Conservation (phyloP, 2,888 invertebrate species). For the Hypomecis punctinalis region DNA sequence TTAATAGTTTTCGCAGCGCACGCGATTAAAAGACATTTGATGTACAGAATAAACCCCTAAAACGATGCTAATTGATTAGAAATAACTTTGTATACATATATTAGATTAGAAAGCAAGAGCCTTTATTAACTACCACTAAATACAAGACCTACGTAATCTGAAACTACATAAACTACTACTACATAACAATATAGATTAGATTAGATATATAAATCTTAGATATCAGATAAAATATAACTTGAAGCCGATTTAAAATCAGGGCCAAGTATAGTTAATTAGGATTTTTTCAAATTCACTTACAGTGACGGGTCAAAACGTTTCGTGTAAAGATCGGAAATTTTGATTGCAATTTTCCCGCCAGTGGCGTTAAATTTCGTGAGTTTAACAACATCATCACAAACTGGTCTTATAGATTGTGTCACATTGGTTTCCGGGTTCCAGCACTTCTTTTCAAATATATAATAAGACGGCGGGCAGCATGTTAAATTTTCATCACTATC, state of each 20-base stretch:
- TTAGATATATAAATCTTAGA: too few species aligned
- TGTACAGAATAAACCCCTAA: too few species aligned
- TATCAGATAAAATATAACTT: too few species aligned
- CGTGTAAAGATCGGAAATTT: constrained; percentile 28
- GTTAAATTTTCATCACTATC: constrained; percentile 8
- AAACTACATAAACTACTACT: too few species aligned
- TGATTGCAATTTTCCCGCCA: constrained; percentile 33
- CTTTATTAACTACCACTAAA: too few species aligned
- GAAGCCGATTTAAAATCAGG: neutral
- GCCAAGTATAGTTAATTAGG: neutral
- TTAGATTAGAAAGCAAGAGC: too few species aligned
- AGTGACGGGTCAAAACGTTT: constrained; percentile 15
- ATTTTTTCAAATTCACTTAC: constrained; percentile 9
- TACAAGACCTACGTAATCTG: too few species aligned
- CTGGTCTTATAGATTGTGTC: constrained; percentile 39
- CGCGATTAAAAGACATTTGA: too few species aligned
- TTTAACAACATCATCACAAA: constrained; percentile 40
- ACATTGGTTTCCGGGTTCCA: constrained; percentile 52
- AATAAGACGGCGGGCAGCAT: constrained; percentile 50
- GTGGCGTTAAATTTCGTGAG: constrained; percentile 31
- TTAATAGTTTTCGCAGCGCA: too few species aligned
- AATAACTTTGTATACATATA: too few species aligned
- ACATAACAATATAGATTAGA: too few species aligned
- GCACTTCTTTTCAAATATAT: constrained; percentile 46
- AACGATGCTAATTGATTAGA: too few species aligned